Base-by-base conservation (phyloP, 1,140 invertebrate species). In the Matsumurasca onukii region DNA sequence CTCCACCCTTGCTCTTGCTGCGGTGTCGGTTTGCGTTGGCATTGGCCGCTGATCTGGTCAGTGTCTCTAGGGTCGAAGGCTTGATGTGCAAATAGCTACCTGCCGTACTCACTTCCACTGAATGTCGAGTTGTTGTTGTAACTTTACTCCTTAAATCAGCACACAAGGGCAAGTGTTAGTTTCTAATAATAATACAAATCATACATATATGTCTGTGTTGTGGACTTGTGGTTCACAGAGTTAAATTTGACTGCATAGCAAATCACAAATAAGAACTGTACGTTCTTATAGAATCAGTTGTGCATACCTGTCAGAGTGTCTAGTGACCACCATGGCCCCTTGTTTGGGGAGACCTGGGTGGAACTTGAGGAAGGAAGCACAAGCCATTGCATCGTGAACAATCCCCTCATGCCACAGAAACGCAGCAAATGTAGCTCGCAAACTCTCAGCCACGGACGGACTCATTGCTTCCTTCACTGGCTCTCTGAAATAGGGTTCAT, bases 341-440 rank as follows among this genome's bases (percentile, higher is more conserved):
- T 92, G 85, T 75, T 94, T 94, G 3, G 91, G 90, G 66, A 97
- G 80, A 22, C 88, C 87, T 3, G 94, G 95, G 79, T 98, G 94
- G 77, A 98, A 98, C 80, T 97, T 97, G 0, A 99, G 82, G 77
- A 95, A 98, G 2, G 95, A 94, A 0, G 96, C 94, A 77, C 94
- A 97, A 0, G 96, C 95, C 90, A 98, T 98, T 3, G 95, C 95
- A 79, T 99, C 97, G 78, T 98, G 94, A 0, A 98, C 94, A 49
- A 98, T 91, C 1, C 94, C 95, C 83, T 98, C 95, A 79, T 99
- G 97, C 96, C 96, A 98, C 1, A 98, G 80, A 75, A 98, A 91
- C 0, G 97, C 95, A 0, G 96, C 95, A 81, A 98, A 99, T 0
- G 98, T 91, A 0, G 95, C 92, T 3, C 97, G 83, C 2, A 97